Evolutionary conservation across 2,888 invertebrate genomes (phyloP).

Genomic region (Scaptomyza flava): DNA sequence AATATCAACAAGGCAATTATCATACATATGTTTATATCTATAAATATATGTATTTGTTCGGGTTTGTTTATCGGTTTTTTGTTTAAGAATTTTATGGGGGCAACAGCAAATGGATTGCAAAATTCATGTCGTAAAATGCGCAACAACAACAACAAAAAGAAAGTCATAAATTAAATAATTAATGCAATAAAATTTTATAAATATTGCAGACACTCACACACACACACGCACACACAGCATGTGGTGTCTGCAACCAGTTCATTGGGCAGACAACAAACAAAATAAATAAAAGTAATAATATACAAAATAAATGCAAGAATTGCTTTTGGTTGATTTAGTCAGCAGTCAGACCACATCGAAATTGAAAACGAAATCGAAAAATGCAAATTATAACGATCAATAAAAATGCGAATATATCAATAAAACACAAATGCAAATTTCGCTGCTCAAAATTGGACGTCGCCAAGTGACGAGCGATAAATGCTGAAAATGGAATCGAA

Average conservation of each 20-base stretch:
- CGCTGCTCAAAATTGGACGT: constrained; percentile 39
- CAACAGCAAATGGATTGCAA: constrained; percentile 43
- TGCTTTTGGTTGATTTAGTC: constrained; percentile 31
- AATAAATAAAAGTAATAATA: constrained; percentile 12
- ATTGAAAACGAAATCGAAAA: constrained; percentile 57
- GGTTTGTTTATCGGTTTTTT: neutral
- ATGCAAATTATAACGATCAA: constrained; percentile 78
- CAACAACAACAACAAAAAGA: constrained; percentile 49
- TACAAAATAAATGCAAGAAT: constrained; percentile 52
- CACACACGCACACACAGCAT: constrained; percentile 47
- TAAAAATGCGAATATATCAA: constrained; percentile 78
- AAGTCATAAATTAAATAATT: constrained; percentile 77
- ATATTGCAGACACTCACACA: constrained; percentile 54
- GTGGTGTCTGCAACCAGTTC: constrained; percentile 66
- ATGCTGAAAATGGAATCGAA: constrained; percentile 46
- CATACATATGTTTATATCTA: constrained; percentile 1
- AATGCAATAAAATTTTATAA: constrained; percentile 73
- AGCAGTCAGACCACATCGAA: constrained; percentile 20
- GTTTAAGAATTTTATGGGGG: constrained; percentile 32
- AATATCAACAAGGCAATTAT: constrained; percentile 22
- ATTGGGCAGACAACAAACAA: constrained; percentile 35
- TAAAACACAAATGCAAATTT: constrained; percentile 79
- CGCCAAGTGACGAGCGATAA: constrained; percentile 42
- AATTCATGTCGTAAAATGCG: constrained; percentile 56
- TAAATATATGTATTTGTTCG: constrained; percentile 4